phyloP scores from a whole-genome alignment of 2,797 vertebrate species.

The Florisuga fusca region DNA sequence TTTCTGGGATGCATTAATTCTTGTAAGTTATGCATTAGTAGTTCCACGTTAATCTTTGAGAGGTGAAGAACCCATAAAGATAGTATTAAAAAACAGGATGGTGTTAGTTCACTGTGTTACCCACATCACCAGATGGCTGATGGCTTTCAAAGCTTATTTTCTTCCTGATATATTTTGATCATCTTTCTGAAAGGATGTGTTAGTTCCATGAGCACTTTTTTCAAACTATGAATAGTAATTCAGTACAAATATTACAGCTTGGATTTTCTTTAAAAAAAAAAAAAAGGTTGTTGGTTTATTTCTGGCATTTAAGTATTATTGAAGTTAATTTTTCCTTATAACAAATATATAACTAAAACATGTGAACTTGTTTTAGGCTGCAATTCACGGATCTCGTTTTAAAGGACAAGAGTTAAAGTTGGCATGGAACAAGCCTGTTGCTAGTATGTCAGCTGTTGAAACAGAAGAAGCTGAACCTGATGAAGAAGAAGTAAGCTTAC shows the following conservation, averaged over 20 bases:
- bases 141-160: background rate
- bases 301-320: background rate
- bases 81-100: background rate
- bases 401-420: conserved; percentile 91
- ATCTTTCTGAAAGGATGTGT: background rate
- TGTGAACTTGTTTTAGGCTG: conserved; percentile 84
- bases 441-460: conserved; percentile 81
- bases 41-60: background rate
- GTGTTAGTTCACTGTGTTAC: background rate
- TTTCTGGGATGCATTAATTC: background rate
- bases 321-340: background rate
- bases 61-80: background rate
- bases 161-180: background rate
- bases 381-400: conserved; percentile 89
- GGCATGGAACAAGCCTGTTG: conserved; percentile 92
- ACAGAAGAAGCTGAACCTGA: conserved; percentile 90
- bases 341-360: background rate
- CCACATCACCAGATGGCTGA: background rate
- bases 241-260: background rate
- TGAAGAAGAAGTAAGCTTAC: conserved; percentile 92
- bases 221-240: background rate
- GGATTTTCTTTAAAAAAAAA: background rate
- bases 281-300: background rate
- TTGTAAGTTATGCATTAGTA: background rate
- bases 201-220: background rate